Percentiles rank a stretch among this genome's conserved stretches.
Conservation (phyloP, 2,113 vertebrate species). For the Apaloderma vittatum region DNA sequence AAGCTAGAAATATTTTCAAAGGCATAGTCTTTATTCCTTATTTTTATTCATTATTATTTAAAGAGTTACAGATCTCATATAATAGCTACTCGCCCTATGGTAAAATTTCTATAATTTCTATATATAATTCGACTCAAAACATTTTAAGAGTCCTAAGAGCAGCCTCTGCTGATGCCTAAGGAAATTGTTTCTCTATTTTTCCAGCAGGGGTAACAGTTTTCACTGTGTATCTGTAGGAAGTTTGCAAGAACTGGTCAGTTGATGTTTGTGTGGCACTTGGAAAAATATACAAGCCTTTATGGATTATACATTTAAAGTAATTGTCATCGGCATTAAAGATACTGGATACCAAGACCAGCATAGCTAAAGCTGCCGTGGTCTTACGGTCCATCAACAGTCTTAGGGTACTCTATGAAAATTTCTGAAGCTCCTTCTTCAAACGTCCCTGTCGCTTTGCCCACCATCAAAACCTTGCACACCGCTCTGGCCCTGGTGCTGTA, state of each 20-base stretch:
- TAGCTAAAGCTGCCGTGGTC: background rate
- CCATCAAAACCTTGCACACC: fast-evolving
- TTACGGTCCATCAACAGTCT: fast-evolving
- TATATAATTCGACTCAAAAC: background rate
- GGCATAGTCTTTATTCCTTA: background rate
- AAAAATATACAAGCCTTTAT: background rate
- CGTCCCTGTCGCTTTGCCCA: background rate
- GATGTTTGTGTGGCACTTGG: background rate
- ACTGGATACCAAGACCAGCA: background rate
- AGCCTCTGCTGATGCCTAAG: slow-evolving; percentile 6
- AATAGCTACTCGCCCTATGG: background rate
- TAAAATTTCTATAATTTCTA: background rate
- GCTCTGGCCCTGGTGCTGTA: fast-evolving
- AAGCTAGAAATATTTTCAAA: background rate
- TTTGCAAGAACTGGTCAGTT: background rate
- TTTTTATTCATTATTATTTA: background rate
- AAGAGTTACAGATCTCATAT: background rate
- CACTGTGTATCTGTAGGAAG: background rate
- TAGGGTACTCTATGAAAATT: background rate
- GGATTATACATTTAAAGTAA: background rate
- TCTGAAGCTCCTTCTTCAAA: background rate
- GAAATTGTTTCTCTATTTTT: background rate
- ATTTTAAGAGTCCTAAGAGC: background rate
- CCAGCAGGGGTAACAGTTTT: background rate
- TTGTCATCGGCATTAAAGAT: background rate